phyloP scores from a whole-genome alignment of 1,140 invertebrate genomes.

The Nautilus pompilius region DNA sequence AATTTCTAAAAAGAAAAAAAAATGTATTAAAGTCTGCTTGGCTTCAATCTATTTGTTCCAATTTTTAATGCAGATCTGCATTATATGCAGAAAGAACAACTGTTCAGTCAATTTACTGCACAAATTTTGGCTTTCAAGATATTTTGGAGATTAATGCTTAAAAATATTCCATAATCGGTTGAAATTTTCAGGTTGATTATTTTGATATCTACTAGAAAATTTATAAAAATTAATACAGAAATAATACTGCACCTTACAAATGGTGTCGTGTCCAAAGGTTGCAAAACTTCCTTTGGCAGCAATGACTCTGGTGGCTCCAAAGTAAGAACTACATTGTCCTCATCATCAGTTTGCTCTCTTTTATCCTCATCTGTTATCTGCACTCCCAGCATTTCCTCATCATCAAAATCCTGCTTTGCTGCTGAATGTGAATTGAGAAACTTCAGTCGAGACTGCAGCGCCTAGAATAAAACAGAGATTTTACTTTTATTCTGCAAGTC shows the following conservation, averaged over 20 bases:
- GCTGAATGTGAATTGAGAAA: constrained; percentile 46
- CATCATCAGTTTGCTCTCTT: constrained; percentile 18
- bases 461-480: constrained; percentile 26
- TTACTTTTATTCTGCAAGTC: neutral
- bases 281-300: constrained; percentile 43
- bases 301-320: constrained; percentile 44
- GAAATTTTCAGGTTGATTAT: neutral
- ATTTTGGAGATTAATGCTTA: neutral
- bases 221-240: neutral
- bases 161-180: neutral
- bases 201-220: no score
- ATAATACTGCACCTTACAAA: constrained; percentile 48
- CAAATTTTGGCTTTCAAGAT: no score
- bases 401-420: constrained; percentile 27
- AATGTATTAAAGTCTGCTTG: no score
- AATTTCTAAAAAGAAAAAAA: no score
- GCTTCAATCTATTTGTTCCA: no score
- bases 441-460: constrained; percentile 46
- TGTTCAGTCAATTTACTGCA: no score
- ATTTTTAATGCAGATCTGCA: no score
- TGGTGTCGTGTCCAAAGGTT: constrained; percentile 46
- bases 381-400: no score
- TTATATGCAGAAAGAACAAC: no score
- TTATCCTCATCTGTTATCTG: constrained; percentile 26
- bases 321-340: constrained; percentile 36